A percentile compares a stretch with the other conserved stretches of the same genome.
Conservation (phyloP, 2,113 vertebrate species). For the Siniperca chuatsi region DNA sequence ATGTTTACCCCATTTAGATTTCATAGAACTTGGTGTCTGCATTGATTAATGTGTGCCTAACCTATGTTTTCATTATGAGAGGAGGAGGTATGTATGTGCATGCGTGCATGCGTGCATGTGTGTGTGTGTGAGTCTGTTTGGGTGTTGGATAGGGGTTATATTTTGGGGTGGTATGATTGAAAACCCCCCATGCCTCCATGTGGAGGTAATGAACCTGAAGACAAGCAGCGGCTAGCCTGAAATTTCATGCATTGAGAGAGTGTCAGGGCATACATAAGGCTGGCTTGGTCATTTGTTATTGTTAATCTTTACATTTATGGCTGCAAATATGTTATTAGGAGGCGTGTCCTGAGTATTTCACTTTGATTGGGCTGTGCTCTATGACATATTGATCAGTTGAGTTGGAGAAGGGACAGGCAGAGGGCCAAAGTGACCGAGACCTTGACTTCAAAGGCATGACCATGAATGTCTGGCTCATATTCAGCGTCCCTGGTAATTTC, state of each 20-base stretch:
- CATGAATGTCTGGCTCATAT: constrained; percentile 68
- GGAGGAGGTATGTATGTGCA: constrained; percentile 35
- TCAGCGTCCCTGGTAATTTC: constrained; percentile 76
- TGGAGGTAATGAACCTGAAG: constrained; percentile 86
- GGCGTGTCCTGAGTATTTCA: constrained; percentile 78
- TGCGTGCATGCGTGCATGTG: constrained; percentile 13
- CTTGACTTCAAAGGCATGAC: constrained; percentile 79
- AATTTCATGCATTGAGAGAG: constrained; percentile 84
- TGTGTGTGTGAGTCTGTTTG: constrained; percentile 44
- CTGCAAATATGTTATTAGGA: constrained; percentile 85
- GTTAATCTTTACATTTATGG: constrained; percentile 85
- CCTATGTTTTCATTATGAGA: constrained; percentile 85
- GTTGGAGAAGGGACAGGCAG: constrained; percentile 44
- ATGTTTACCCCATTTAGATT: constrained; percentile 84
- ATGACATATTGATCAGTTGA: constrained; percentile 82
- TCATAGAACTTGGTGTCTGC: constrained; percentile 80
- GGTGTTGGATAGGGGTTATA: constrained; percentile 64
- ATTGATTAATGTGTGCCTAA: constrained; percentile 84
- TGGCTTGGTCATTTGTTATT: constrained; percentile 84
- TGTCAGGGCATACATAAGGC: constrained; percentile 71
- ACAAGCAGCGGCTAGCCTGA: constrained; percentile 82
- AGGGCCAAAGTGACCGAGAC: constrained; percentile 72
- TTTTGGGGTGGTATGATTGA: constrained; percentile 82
- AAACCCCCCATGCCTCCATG: constrained; percentile 74
- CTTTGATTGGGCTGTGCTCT: constrained; percentile 74